A percentile compares a stretch with the other conserved stretches of the same genome.
phyloP scores from a whole-genome alignment of 37 sponge, comb jelly and placozoan species.

The Halichondria panicea region DNA sequence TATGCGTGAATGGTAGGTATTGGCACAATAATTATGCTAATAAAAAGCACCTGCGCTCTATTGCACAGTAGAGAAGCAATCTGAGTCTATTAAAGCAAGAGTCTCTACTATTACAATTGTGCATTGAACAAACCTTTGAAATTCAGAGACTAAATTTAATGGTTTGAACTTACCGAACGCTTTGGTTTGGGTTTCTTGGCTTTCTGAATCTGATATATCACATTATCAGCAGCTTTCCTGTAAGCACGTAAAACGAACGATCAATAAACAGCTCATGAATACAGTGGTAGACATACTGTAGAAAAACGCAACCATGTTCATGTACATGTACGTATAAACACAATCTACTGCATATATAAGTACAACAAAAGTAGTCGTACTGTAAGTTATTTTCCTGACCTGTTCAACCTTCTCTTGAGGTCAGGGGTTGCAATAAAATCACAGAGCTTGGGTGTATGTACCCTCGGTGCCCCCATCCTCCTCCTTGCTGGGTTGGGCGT shows the following conservation, averaged over 20 bases:
- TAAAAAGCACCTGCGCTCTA: too few relatives aligned
- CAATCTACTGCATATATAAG: too few relatives aligned
- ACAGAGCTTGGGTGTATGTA: constrained; percentile 20
- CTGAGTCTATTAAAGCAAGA: too few relatives aligned
- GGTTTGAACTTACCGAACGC: too few relatives aligned
- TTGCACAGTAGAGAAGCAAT: too few relatives aligned
- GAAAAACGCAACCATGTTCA: neutral
- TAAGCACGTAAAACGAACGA: neutral
- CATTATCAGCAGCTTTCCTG: constrained; percentile 16
- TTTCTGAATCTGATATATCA: constrained; percentile 13
- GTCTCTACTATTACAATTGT: too few relatives aligned
- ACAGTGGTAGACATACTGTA: neutral
- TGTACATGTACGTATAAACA: too few relatives aligned
- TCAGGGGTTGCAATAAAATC: constrained; percentile 22
- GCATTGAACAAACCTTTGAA: too few relatives aligned
- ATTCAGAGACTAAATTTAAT: too few relatives aligned
- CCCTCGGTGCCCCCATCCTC: constrained; percentile 2
- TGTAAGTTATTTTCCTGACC: neutral
- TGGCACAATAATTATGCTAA: too few relatives aligned
- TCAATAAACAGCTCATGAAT: neutral
- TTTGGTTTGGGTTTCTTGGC: neutral
- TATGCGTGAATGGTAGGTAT: neutral
- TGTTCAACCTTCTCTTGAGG: constrained; percentile 5
- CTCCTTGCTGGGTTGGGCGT: constrained; percentile 2
- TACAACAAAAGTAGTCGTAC: neutral